Evolutionary conservation across 2,797 vertebrate genomes (phyloP).

Genomic region (Channa striata): DNA sequence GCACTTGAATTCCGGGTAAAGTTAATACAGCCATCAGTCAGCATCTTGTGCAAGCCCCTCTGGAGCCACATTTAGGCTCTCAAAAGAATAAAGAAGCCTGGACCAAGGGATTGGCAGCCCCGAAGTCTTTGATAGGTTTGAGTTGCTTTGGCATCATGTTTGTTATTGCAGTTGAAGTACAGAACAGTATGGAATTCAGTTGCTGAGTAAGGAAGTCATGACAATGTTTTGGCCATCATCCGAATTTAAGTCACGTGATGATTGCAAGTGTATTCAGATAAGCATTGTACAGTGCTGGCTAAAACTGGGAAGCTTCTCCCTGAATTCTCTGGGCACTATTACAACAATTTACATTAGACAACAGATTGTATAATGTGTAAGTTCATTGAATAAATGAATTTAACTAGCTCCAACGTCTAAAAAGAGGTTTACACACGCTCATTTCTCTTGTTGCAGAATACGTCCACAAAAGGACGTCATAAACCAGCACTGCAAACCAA

Average conservation of each 20-base stretch:
- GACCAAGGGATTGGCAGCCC: conserved; percentile 2
- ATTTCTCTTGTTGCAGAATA: not conserved
- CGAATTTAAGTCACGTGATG: not conserved
- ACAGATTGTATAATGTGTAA: too few relatives aligned
- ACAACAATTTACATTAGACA: not conserved
- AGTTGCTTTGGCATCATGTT: not conserved
- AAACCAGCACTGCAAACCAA: not conserved
- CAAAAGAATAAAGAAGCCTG: conserved; percentile 17
- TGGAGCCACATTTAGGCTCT: conserved; percentile 23
- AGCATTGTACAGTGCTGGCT: not conserved
- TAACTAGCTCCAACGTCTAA: too few relatives aligned
- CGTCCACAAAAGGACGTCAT: not conserved
- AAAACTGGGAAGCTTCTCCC: not conserved
- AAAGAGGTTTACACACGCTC: not conserved
- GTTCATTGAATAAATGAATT: too few relatives aligned
- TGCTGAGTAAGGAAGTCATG: not conserved
- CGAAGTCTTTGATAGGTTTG: not conserved
- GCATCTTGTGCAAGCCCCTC: conserved; percentile 60
- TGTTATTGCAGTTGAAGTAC: not conserved
- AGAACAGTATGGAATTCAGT: not conserved
- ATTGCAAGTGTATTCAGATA: not conserved
- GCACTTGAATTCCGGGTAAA: conserved; percentile 77
- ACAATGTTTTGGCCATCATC: not conserved
- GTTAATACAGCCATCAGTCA: conserved; percentile 74
- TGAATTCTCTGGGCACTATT: not conserved